Base-by-base conservation (phyloP, 2,797 vertebrate genomes). In the Cynodonichthys magdalenae region DNA sequence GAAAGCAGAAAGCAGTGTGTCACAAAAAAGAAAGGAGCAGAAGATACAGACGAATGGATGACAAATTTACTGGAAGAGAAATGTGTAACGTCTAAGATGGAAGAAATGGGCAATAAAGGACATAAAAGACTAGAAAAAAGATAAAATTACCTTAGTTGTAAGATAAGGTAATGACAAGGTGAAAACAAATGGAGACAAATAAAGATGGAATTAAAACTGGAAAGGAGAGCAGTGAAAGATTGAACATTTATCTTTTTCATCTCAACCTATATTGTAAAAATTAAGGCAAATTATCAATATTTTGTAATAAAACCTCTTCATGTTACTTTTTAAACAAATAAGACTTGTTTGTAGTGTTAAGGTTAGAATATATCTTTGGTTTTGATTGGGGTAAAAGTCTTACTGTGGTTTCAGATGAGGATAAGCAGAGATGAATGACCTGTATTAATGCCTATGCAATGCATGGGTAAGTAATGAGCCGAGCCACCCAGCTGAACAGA, bases 381-480 rank as follows among this genome's bases (percentile, higher is more conserved):
- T 52, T 20, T 58, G 12, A 14, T 48, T 19, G 47, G 20, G 39
- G 48, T 51, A 42, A 19, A 64, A 15, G 45, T 64, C 14, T 34
- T 36, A 14, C 9, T 47, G 44, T 42, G 29, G 14, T 48, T 42
- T 36, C 31, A 47, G 28, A 27, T 47, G 27, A 29, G 34, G 24
- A 18, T 29, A 42, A 20, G 24, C 36, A 57, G 53, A 53, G 17
- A 6, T 12, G 27, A 52, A 51, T 66, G 63, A 58, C 55, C 63
- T 52, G 36, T 10, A 45, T 14, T 58, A 0, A 27, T 6, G 54
- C 41, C 48, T 48, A 65, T 8, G 57, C 48, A 51, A 67, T 8
- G 57, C 15, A 48, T 83, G 78, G 82, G 71, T 87, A 90, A 87
- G 91, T 93, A 94, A 93, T 92, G 91, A 94, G 93, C 90, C 74